phyloP scores from a whole-genome alignment of 2,888 invertebrate species.

The Ctenicera cuprea region DNA sequence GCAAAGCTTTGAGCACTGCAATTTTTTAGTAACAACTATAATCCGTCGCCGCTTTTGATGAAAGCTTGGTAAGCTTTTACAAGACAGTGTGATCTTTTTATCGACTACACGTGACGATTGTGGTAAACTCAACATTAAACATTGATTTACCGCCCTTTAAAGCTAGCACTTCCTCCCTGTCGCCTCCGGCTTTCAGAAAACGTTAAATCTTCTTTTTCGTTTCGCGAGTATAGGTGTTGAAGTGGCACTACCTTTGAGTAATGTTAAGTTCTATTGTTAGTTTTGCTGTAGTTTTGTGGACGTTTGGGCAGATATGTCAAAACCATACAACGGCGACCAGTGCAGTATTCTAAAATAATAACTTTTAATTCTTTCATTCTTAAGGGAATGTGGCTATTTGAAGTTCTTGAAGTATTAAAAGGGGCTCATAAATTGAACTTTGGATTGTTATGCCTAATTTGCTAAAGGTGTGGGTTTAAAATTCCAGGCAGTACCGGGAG shows the following conservation, averaged over 20 bases:
- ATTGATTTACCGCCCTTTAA: conserved; percentile 40
- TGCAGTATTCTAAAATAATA: no score
- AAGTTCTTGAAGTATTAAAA: no score
- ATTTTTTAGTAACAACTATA: neutral
- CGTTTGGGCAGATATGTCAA: neutral
- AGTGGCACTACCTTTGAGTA: conserved; percentile 3
- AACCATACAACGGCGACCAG: no score
- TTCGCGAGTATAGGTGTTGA: conserved; percentile 22
- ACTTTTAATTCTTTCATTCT: no score
- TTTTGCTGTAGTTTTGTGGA: neutral
- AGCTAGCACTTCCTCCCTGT: conserved; percentile 35
- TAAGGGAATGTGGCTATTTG: no score
- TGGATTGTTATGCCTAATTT: no score
- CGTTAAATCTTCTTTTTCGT: conserved; percentile 38
- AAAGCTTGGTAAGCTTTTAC: conserved; percentile 22
- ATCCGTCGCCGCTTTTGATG: conserved; percentile 4
- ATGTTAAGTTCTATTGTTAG: neutral
- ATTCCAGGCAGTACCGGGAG: no score
- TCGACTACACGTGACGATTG: conserved; percentile 39
- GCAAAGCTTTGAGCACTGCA: neutral
- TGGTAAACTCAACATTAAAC: conserved; percentile 41
- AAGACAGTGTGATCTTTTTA: conserved; percentile 28
- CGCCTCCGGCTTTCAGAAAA: conserved; percentile 32
- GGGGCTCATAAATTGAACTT: no score
- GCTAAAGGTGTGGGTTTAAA: no score